phyloP scores from a whole-genome alignment of 2,888 invertebrate species.

The Temnothorax rugatulus region DNA sequence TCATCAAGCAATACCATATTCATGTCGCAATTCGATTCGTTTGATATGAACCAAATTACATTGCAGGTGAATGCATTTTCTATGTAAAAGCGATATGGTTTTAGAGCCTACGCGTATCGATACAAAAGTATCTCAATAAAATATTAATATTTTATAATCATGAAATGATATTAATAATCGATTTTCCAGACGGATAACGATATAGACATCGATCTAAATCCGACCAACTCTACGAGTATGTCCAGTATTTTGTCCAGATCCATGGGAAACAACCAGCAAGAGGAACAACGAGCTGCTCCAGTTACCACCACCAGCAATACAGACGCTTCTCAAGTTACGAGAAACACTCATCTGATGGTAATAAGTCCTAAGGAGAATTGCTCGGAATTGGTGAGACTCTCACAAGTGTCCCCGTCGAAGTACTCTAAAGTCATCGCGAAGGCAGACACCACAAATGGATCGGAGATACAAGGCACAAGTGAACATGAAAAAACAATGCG shows the following conservation, averaged over 20 bases:
- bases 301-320: constrained; percentile 60
- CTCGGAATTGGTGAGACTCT: constrained; percentile 70
- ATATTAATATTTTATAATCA: background rate
- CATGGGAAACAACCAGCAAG: constrained; percentile 62
- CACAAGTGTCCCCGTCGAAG: constrained; percentile 69
- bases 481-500: constrained; percentile 54
- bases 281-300: constrained; percentile 70
- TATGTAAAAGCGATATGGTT: background rate
- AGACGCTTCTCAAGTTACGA: constrained; percentile 52
- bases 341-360: constrained; percentile 69
- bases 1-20: constrained; percentile 75
- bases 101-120: background rate
- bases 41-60: constrained; percentile 82
- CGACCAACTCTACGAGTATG: constrained; percentile 79
- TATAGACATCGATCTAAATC: constrained; percentile 79
- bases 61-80: constrained; percentile 73
- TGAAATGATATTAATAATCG: background rate
- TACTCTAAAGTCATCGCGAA: constrained; percentile 78
- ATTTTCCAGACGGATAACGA: constrained; percentile 76
- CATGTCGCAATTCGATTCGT: constrained; percentile 80
- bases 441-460: constrained; percentile 75
- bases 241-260: constrained; percentile 80
- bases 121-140: background rate
- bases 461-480: constrained; percentile 64
- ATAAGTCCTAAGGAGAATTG: constrained; percentile 74